Evolutionary conservation across 35 echinoderm and acorn worm species (phyloP), one percentile per base, ranked within the genome.

Genomic region (Anneissia japonica): DNA sequence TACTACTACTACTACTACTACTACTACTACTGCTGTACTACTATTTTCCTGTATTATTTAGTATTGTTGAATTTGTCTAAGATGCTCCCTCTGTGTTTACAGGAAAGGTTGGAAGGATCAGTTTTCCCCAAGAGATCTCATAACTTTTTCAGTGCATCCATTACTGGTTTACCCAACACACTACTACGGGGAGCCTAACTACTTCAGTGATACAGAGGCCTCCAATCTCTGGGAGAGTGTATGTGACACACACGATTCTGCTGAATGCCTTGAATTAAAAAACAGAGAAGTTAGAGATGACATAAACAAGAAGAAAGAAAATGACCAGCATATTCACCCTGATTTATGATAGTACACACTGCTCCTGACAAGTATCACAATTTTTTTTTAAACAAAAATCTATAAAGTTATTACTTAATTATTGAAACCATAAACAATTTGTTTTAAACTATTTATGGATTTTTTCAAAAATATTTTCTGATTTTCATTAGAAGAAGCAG

Each of bases 121-220:
- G 3, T 99, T 94, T 74, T 32, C 56, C 2, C 96, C 96, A 32
- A 81, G 92, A 2, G 89, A 99, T 73, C 51, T 99, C 39, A 84
- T 87, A 43, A 83, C 96, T 9, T 94, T 81, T 39, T 99, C 96
- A 13, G 96, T 93, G 1, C 88, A 99, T 38, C 96, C 96, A 38
- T 78, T 99, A 4, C 82, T 99, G 39, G 91, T 94, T 19, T 80
- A 90, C 79, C 96, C 96, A 16, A 99, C 96, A 26, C 96, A 99
- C 74, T 99, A 99, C 80, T 91, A 89, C 21, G 96, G 96, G 31
- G 96, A 93, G 80, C 81, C 87, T 4, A 94, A 94, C 55, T 94
- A 99, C 84, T 72, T 94, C 86, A 99, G 92, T 64, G 96, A 99
- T 79, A 99, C 96, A 0, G 96, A 99, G 81, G 91, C 96, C 5